A percentile compares a stretch with the other conserved stretches of the same genome.
Conservation (phyloP, 2,113 vertebrate species). For the Rousettus leschenaultii region DNA sequence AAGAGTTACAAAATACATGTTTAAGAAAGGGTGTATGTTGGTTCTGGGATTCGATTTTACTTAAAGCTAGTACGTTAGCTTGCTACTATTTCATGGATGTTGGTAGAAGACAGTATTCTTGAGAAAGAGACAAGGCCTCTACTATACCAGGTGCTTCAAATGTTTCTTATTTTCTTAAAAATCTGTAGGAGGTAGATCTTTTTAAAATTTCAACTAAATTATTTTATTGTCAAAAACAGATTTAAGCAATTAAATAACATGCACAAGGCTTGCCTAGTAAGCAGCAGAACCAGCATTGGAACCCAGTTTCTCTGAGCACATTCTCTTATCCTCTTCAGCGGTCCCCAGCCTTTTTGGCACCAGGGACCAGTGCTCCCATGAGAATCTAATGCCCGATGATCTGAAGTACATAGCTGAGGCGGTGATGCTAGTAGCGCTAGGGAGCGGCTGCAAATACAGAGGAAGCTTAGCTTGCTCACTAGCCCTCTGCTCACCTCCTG, state of each 20-base stretch:
- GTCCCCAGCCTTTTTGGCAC: too few species aligned
- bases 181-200: background rate
- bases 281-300: background rate
- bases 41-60: background rate
- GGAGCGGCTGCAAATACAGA: too few species aligned
- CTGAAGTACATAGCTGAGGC: too few species aligned
- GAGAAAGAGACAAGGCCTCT: background rate
- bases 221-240: background rate
- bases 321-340: background rate
- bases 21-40: background rate
- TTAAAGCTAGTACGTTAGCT: background rate
- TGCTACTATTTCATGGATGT: background rate
- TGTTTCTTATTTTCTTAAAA: constrained; percentile 26
- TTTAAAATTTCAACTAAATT: background rate
- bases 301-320: background rate
- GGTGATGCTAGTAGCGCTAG: too few species aligned
- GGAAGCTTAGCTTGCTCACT: too few species aligned
- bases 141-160: background rate
- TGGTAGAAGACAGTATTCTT: background rate
- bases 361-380: too few species aligned
- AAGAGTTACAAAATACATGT: background rate
- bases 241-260: background rate
- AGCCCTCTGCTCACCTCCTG: too few species aligned
- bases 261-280: background rate
- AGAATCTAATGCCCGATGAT: too few species aligned